Evolutionary conservation across 2,888 invertebrate species (phyloP).

Genomic region (Lithosia quadra): DNA sequence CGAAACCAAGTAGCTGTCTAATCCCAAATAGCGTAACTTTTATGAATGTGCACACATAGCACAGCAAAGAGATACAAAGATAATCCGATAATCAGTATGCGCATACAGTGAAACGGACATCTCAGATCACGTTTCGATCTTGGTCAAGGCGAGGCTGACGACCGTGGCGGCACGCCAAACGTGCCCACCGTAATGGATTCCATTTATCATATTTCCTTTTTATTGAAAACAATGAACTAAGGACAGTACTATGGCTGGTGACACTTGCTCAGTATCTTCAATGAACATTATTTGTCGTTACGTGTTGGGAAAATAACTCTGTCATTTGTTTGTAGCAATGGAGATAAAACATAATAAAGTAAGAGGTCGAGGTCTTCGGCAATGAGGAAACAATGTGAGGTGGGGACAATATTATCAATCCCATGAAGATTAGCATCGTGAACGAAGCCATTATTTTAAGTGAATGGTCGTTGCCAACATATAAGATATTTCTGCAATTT

Average conservation of each 20-base stretch:
- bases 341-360: constrained; percentile 44
- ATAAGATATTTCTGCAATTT: constrained; percentile 26
- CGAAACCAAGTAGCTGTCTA: background rate
- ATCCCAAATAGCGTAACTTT: constrained; percentile 9
- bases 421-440: constrained; percentile 45
- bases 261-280: constrained; percentile 46
- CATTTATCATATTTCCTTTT: constrained; percentile 73
- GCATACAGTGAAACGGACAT: constrained; percentile 66
- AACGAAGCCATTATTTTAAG: constrained; percentile 43
- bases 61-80: constrained; percentile 56
- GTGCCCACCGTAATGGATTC: constrained; percentile 66
- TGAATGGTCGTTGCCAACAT: constrained; percentile 34
- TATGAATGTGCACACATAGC: constrained; percentile 47
- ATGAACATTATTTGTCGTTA: constrained; percentile 48
- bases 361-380: constrained; percentile 50
- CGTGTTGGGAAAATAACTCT: constrained; percentile 38
- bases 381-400: constrained; percentile 47
- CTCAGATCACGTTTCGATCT: constrained; percentile 72
- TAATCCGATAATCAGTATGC: constrained; percentile 71
- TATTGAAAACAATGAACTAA: constrained; percentile 68
- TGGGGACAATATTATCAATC: constrained; percentile 44
- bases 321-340: constrained; percentile 46
- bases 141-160: constrained; percentile 83
- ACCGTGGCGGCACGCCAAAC: constrained; percentile 82
- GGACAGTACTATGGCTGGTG: constrained; percentile 53